Evolutionary conservation across 2,888 invertebrate genomes (phyloP), one percentile per base, ranked within the genome.

Genomic region (Ephialtes manifestator): DNA sequence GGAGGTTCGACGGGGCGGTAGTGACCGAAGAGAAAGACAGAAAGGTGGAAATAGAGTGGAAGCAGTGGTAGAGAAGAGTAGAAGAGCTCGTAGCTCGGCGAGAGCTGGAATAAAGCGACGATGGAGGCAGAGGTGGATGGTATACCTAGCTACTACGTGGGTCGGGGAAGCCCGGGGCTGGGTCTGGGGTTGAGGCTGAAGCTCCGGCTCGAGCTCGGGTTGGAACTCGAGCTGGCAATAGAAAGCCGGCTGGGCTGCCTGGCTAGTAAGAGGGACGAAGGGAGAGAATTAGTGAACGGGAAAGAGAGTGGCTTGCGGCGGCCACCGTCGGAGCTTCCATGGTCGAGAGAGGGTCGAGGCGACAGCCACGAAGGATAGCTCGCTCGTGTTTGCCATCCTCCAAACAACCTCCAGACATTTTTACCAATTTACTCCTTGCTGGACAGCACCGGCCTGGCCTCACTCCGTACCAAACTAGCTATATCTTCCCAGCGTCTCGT

Each of bases 371-470:
- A 87, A 85, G 87, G 89, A 90, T 90, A 87, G 90, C 79, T 79
- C 80, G 85, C 83, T 89, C 89, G 89, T 91, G 89, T 90, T 89
- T 87, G 87, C 87, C 83, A 87, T 89, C 86, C 87, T 71, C 83
- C 85, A 87, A 90, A 90, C 89, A 91, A 89, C 87, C 88, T 88
- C 83, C 86, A 71, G 89, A 90, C 90, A 90, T 90, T 91, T 91
- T 92, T 91, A 89, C 90, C 92, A 92, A 92, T 92, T 92, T 90
- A 89, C 87, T 87, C 86, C 78, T 81, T 80, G 80, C 87, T 55
- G 84, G 86, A 86, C 76, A 79, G 82, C 80, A 80, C 84, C 80
- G 84, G 55, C 70, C 74, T 35, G 72, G 60, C 28, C 58, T 74
- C 63, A n/a, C 68, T 48, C 65, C 77, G 35, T 74, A 46, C 43